Percentiles rank a stretch among this genome's conserved stretches.
phyloP scores from a whole-genome alignment of 2,113 vertebrate species.

The Myotis davidii region DNA sequence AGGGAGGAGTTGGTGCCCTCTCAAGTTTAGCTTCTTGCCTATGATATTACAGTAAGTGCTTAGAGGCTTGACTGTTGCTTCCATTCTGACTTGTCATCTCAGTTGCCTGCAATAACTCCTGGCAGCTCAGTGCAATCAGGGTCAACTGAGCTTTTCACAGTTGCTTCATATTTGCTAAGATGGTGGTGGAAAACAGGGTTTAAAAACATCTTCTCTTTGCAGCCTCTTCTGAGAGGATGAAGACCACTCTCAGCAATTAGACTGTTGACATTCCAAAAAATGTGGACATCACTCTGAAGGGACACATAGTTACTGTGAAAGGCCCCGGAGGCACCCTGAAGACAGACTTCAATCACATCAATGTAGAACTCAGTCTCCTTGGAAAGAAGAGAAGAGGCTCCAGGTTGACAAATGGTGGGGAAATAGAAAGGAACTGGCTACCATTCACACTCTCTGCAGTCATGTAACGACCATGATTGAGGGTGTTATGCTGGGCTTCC shows the following conservation, averaged over 20 bases:
- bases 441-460: neutral
- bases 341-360: neutral
- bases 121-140: neutral
- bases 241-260: neutral
- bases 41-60: neutral
- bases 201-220: neutral
- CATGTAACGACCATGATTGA: neutral
- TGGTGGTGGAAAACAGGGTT: neutral
- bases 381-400: neutral
- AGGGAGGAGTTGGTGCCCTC: neutral
- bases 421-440: neutral
- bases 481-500: neutral
- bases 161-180: neutral
- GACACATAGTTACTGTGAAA: neutral
- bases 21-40: neutral
- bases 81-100: neutral
- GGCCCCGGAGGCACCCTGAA: neutral
- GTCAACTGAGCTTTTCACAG: neutral
- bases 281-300: neutral
- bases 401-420: neutral
- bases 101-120: neutral
- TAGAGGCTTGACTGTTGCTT: neutral
- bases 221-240: neutral
- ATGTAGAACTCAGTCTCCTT: neutral
- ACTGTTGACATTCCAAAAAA: neutral